A percentile compares a stretch with the other conserved stretches of the same genome.
These are phyloP conservation scores for Chrysemys picta DNA, from an alignment of 2,113 vertebrate species.

Conservation along the genomic window DNA sequence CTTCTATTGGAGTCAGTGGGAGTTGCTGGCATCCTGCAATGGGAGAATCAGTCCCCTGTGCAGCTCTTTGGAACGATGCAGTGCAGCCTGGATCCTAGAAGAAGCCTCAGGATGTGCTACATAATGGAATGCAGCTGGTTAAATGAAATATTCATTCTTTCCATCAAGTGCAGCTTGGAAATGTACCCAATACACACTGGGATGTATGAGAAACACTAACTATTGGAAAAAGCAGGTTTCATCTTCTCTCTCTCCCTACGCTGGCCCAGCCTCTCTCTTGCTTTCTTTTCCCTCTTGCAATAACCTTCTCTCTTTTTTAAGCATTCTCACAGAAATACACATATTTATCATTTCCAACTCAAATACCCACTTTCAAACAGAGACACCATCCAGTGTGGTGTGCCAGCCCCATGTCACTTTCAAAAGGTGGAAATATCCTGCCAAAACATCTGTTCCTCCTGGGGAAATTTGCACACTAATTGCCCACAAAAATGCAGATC, in stretches of 20 bases:
- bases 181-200: constrained; percentile 43
- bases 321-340: constrained; percentile 62
- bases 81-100: neutral
- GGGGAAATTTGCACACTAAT: constrained; percentile 56
- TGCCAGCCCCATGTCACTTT: constrained; percentile 28
- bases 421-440: constrained; percentile 17
- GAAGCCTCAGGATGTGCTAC: neutral
- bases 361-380: constrained; percentile 59
- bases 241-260: neutral
- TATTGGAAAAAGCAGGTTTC: constrained; percentile 37
- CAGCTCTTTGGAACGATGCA: neutral
- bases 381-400: neutral
- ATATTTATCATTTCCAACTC: constrained; percentile 59
- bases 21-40: neutral
- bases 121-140: constrained; percentile 60
- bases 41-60: neutral
- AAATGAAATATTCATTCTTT: constrained; percentile 73
- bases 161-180: constrained; percentile 65
- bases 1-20: neutral
- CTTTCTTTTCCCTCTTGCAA: neutral
- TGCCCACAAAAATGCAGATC: constrained; percentile 36
- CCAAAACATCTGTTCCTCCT: constrained; percentile 42
- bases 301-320: neutral
- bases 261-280: neutral
- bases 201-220: constrained; percentile 61